Percentiles rank a stretch among this genome's conserved stretches.
These are phyloP conservation scores for Meteorus cinctellus DNA, from an alignment of 2,888 invertebrate species.

Conservation along the genomic window DNA sequence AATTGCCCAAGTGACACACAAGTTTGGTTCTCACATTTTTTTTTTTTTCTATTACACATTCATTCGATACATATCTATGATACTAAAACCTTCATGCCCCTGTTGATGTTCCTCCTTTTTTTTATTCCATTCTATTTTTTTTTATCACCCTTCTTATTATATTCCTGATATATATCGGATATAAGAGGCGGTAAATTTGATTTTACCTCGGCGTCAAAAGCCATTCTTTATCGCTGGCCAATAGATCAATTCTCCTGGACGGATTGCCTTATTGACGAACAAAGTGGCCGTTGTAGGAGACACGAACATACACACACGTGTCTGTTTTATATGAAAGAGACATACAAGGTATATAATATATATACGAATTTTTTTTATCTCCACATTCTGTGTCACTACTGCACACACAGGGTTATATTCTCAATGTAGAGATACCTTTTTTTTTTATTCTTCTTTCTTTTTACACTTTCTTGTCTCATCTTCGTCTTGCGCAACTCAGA, in stretches of 20 bases:
- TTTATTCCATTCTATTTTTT: too few species aligned
- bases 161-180: slow-evolving; percentile 24
- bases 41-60: not conserved
- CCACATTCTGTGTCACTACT: not conserved
- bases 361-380: not conserved
- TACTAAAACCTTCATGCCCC: slow-evolving; percentile 6
- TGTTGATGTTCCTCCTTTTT: not conserved
- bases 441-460: not conserved
- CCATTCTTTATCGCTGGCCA: slow-evolving; percentile 52
- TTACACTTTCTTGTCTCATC: not conserved
- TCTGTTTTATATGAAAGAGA: not conserved
- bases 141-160: slow-evolving; percentile 23
- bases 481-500: slow-evolving; percentile 65
- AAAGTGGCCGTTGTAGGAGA: slow-evolving; percentile 54
- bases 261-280: slow-evolving; percentile 72
- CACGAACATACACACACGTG: slow-evolving; percentile 42
- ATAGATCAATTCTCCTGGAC: slow-evolving; percentile 70
- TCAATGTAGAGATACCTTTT: too few species aligned
- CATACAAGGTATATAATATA: too few species aligned
- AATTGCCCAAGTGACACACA: slow-evolving; percentile 36
- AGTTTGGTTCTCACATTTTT: slow-evolving; percentile 29
- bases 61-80: not conserved
- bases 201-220: slow-evolving; percentile 43
- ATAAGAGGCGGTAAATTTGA: slow-evolving; percentile 41
- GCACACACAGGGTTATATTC: not conserved